Percentiles rank a stretch among this genome's conserved stretches.
Conservation (phyloP, 1,140 invertebrate genomes). For the Trinorchestia longiramus region DNA sequence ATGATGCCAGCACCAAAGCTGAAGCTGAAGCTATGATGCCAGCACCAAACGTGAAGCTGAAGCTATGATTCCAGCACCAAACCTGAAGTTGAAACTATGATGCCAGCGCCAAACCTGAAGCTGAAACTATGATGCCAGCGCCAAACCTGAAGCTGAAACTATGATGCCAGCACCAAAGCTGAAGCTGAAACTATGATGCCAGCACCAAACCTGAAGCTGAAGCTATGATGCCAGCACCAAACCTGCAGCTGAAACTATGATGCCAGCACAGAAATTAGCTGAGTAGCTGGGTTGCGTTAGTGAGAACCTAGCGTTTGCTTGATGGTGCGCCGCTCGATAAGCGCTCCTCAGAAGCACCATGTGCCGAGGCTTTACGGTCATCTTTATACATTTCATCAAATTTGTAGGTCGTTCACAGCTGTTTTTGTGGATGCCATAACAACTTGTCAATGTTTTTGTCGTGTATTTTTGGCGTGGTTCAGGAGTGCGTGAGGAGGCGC, state of each 20-base stretch:
- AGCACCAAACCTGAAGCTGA: neutral
- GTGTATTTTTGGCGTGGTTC: neutral
- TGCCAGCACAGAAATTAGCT: neutral
- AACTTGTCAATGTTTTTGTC: conserved; percentile 50
- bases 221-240: neutral
- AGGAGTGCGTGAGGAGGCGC: conserved; percentile 18
- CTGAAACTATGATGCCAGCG: neutral
- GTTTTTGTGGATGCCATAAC: conserved; percentile 52
- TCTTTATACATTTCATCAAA: conserved; percentile 53
- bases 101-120: neutral
- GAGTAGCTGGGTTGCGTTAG: neutral
- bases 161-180: too few relatives aligned
- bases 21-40: too few relatives aligned
- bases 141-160: neutral
- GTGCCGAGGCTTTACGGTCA: conserved; percentile 8
- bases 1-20: too few relatives aligned
- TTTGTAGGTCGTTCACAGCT: conserved; percentile 28
- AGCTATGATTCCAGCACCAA: too few relatives aligned
- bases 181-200: neutral
- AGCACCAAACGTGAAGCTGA: too few relatives aligned
- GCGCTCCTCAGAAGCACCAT: neutral
- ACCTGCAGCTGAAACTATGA: neutral
- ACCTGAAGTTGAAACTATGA: neutral
- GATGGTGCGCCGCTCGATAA: neutral
- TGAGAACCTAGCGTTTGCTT: neutral